Evolutionary conservation across 2,113 vertebrate genomes (phyloP), one percentile per base, ranked within the genome.

Genomic region (Catagonus wagneri): DNA sequence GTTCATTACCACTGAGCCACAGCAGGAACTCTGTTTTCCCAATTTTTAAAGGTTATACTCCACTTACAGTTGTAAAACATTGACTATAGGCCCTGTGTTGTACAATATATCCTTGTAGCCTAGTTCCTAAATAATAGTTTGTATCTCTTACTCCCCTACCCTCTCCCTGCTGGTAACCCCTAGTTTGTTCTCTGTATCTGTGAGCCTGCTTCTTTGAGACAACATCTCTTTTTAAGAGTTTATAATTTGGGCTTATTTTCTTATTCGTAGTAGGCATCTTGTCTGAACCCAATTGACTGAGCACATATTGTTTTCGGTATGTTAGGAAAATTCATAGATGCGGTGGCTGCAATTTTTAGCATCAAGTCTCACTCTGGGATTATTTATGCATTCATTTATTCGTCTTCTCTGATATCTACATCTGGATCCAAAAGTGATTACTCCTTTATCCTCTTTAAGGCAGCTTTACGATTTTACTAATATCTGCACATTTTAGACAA

Each of bases 181-280:
- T 58, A 15, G 54, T 80, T 79, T 79, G 76, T 56, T n/a, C 13
- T 54, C 76, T 79, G 11, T 29, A 29, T 13, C 23, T 54, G 29
- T 78, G 75, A n/a, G 29, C 34, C 14, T 58, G 54, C n/a, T 58
- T 36, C 76, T 54, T 93, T 93, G 63, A 97, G 85, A 60, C 58
- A 58, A 1, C 60, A 52, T 71, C 90, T 85, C 13, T 90, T 87
- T 63, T 80, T 60, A 60, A 95, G 95, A 96, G 34, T 87, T 94
- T 65, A 7, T 76, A 58, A 68, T 84, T 92, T 72, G 13, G 20
- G 75, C 22, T 71, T 74, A 5, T 93, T 80, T 93, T 94, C 12
- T 52, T 27, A 50, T 78, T 74, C 12, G 32, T 25, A 60, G 80
- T 34, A 72, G 11, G 7, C 76, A 17, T 66, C 63, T 90, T 66